phyloP scores from a whole-genome alignment of 2,113 vertebrate species.

The Podilymbus podiceps region DNA sequence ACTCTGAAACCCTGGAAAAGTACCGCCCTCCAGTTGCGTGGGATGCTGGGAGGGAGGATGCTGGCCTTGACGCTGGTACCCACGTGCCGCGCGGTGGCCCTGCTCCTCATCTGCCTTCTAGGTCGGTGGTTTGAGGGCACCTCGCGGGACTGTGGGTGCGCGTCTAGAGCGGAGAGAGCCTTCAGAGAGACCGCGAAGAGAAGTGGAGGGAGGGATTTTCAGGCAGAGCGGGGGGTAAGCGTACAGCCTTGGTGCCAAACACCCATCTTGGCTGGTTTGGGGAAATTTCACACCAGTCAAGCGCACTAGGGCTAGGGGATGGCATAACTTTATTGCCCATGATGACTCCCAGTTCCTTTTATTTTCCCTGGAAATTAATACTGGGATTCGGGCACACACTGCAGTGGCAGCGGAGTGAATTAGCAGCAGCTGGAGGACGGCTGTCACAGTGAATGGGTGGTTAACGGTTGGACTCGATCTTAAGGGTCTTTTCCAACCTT shows the following conservation, averaged over 20 bases:
- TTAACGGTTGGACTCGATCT: too few relatives aligned
- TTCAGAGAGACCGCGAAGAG: fast-evolving
- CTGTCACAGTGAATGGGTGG: neutral
- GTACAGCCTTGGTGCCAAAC: neutral
- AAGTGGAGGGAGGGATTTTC: neutral
- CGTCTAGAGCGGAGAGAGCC: neutral
- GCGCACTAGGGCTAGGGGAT: neutral
- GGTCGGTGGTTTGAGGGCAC: too few relatives aligned
- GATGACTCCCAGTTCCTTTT: neutral
- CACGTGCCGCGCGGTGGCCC: fast-evolving
- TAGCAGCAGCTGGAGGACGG: neutral
- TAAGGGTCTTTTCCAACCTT: too few relatives aligned
- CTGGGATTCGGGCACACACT: fast-evolving
- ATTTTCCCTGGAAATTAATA: neutral
- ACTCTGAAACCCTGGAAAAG: neutral
- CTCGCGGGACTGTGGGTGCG: fast-evolving
- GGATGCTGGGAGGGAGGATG: neutral
- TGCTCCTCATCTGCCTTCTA: neutral
- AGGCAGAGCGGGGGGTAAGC: too few relatives aligned
- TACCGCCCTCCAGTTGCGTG: fast-evolving
- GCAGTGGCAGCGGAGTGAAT: neutral
- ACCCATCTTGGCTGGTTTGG: too few relatives aligned
- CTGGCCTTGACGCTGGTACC: too few relatives aligned
- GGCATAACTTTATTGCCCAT: neutral
- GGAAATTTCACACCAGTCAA: neutral